Percentiles rank a stretch among this genome's conserved stretches.
Evolutionary conservation across 2,797 vertebrate genomes (phyloP).

Genomic region (Clarias laeviceps): DNA sequence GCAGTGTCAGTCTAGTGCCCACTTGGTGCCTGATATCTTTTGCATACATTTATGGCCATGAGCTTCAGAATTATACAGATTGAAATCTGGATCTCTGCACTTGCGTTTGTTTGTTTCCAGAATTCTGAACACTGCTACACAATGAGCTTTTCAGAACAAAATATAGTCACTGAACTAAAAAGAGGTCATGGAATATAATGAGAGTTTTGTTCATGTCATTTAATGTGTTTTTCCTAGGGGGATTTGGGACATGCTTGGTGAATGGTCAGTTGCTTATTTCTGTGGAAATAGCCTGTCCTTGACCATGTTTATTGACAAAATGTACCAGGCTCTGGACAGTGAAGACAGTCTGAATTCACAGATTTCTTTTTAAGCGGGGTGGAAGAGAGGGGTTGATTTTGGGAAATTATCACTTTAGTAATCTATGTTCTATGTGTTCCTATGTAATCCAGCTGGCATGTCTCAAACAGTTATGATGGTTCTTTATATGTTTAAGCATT

Average conservation of each 20-base stretch:
- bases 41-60: background rate
- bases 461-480: background rate
- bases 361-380: background rate
- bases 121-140: background rate
- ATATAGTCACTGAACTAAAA: background rate
- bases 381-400: background rate
- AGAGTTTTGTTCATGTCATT: background rate
- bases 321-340: background rate
- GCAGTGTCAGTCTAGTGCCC: background rate
- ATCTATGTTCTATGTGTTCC: background rate
- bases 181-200: background rate
- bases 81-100: background rate
- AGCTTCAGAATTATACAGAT: background rate
- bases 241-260: background rate
- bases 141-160: background rate
- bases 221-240: background rate
- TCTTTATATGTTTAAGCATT: background rate
- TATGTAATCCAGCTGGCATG: background rate
- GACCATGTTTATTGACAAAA: background rate
- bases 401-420: background rate
- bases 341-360: background rate
- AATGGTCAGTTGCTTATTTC: background rate
- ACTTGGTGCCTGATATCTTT: background rate
- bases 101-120: background rate
- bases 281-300: background rate